phyloP scores from a whole-genome alignment of 2,113 vertebrate genomes.

The Indri indri region DNA sequence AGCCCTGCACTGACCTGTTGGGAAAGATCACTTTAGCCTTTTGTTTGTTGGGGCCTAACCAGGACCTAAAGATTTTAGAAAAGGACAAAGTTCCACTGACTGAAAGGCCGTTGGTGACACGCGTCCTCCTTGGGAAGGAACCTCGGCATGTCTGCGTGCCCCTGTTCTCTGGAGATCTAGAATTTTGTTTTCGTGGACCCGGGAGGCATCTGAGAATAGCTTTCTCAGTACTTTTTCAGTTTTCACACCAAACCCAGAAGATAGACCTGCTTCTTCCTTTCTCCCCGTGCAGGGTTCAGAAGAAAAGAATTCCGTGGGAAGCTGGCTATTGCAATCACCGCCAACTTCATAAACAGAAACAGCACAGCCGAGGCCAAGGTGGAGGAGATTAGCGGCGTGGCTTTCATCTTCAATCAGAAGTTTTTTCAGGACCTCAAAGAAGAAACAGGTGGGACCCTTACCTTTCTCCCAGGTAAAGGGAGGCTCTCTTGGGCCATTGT shows the following conservation, averaged over 20 bases:
- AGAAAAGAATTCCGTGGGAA: constrained; percentile 98
- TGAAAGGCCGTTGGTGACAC: neutral
- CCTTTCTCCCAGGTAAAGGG: neutral
- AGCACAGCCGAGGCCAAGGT: constrained; percentile 97
- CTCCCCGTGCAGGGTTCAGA: constrained; percentile 89
- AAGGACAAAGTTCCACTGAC: neutral
- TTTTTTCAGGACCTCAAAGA: constrained; percentile 98
- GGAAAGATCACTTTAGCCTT: neutral
- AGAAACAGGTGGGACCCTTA: constrained; percentile 90
- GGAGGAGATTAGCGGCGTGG: constrained; percentile 98
- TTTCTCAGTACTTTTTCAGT: neutral
- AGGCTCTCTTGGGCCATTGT: neutral
- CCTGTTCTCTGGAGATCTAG: neutral
- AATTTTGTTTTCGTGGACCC: neutral
- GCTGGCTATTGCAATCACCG: constrained; percentile 97
- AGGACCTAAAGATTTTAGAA: neutral
- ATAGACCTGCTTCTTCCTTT: neutral
- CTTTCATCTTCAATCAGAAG: constrained; percentile 99
- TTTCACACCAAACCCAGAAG: neutral
- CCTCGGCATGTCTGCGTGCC: neutral
- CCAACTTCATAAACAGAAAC: constrained; percentile 98
- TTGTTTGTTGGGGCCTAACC: neutral
- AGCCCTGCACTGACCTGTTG: neutral
- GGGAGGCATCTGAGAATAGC: neutral
- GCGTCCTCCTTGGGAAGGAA: neutral